Base-by-base conservation (phyloP, 2,888 invertebrate species). In the Harpagoxenus sublaevis region DNA sequence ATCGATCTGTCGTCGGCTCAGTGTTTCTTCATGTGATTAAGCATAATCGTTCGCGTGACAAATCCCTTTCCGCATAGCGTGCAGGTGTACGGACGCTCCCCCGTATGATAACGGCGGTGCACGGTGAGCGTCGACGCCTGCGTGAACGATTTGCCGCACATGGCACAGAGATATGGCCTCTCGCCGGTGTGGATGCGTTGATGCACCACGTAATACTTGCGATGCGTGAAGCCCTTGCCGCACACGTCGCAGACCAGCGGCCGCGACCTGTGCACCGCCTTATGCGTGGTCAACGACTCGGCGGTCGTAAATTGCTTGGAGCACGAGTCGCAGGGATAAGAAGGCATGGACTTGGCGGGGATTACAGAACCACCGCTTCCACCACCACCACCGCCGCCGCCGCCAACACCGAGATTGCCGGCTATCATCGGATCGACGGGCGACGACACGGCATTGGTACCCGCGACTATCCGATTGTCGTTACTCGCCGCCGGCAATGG, bases 151-250 rank as follows among this genome's bases (percentile, higher is more conserved):
- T 95, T 95, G 55, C 94, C 94, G 81, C 95, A 95, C 94, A 95
- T 94, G 28, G 95, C 95, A 87, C 96, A 96, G 6, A 95, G 91
- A 86, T 95, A 96, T 0, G 96, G 96, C 55, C 95, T 93, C 84
- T 95, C 95, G 9, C 96, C 96, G 0, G 95, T 95, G 87, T 96
- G 96, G 57, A 95, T 94, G 39, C 95, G 92, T 84, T 95, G 95
- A 91, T 95, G 95, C 6, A 95, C 95, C 31, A 95, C 95, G 83
- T 95, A 94, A 84, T 95, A 95, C 85, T 95, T 95, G 60, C 95
- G 92, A 87, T 95, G 95, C 0, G 95, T 95, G 86, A 95, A 95
- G 28, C 95, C 95, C 74, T 95, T 95, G 83, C 95, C 95, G 82
- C 95, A 95, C 1, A 95, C 95, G 75, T 95, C 94, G 84, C 95